phyloP scores from a whole-genome alignment of 2,113 vertebrate genomes.

The Petrocephalus zakoni region DNA sequence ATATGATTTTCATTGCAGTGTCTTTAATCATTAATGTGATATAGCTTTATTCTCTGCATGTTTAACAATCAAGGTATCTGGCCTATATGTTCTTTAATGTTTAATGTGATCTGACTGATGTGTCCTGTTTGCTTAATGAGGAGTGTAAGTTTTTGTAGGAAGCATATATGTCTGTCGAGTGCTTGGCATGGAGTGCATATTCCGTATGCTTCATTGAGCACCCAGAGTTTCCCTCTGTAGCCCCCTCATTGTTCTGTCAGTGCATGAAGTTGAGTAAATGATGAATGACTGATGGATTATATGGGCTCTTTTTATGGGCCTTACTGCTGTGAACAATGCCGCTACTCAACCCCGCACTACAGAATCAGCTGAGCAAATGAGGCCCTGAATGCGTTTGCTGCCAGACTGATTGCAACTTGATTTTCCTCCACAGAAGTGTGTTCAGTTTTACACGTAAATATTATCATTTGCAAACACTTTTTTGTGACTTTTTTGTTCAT shows the following conservation, averaged over 20 bases:
- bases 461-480: slow-evolving; percentile 6
- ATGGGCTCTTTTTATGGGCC: background rate
- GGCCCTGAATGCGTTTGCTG: background rate
- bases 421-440: background rate
- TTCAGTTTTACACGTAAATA: slow-evolving; percentile 12
- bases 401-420: background rate
- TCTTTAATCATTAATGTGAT: background rate
- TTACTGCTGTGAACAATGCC: background rate
- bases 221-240: background rate
- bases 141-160: background rate
- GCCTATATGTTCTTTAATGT: background rate
- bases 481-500: background rate
- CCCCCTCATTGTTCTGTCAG: slow-evolving; percentile 1
- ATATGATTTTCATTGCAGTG: background rate
- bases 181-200: background rate
- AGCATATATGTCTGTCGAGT: background rate
- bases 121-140: background rate
- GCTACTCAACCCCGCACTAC: background rate
- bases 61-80: background rate
- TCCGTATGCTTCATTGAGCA: slow-evolving; percentile 2
- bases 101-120: background rate
- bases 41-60: background rate
- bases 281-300: slow-evolving; percentile 10
- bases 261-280: slow-evolving; percentile 11
- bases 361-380: background rate